phyloP scores from a whole-genome alignment of 2,113 vertebrate genomes.

The Varanus salvator region DNA sequence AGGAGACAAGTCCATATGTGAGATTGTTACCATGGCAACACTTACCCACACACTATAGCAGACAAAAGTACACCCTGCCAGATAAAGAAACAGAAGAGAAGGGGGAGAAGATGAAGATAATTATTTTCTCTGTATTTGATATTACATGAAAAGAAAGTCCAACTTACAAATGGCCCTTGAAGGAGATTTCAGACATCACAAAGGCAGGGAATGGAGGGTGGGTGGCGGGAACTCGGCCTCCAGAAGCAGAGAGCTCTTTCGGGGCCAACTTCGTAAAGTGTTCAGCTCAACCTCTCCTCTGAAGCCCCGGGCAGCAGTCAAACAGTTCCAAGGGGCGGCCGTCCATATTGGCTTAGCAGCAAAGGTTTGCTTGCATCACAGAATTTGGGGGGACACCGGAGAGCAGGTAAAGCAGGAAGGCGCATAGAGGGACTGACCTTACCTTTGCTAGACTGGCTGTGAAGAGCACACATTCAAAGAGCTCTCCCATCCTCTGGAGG shows the following conservation, averaged over 20 bases:
- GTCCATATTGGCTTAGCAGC: neutral
- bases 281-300: neutral
- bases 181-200: neutral
- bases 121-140: slow-evolving; percentile 25
- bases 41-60: slow-evolving; percentile 77
- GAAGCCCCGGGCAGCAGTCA: neutral
- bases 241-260: too few species aligned
- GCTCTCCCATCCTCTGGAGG: slow-evolving; percentile 96
- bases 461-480: slow-evolving; percentile 97
- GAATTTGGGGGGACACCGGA: too few species aligned
- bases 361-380: neutral
- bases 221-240: too few species aligned
- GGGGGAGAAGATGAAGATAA: slow-evolving; percentile 67
- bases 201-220: neutral
- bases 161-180: slow-evolving; percentile 46
- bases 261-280: neutral
- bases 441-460: slow-evolving; percentile 98
- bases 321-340: neutral
- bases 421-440: slow-evolving; percentile 46
- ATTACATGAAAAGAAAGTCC: slow-evolving; percentile 50
- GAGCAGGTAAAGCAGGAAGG: neutral
- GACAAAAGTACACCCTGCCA: slow-evolving; percentile 75
- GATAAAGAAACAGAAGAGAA: slow-evolving; percentile 75
- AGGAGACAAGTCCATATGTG: slow-evolving; percentile 77
- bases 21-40: slow-evolving; percentile 79